Base-by-base conservation (phyloP, 2,113 vertebrate species). In the Rattus rattus region DNA sequence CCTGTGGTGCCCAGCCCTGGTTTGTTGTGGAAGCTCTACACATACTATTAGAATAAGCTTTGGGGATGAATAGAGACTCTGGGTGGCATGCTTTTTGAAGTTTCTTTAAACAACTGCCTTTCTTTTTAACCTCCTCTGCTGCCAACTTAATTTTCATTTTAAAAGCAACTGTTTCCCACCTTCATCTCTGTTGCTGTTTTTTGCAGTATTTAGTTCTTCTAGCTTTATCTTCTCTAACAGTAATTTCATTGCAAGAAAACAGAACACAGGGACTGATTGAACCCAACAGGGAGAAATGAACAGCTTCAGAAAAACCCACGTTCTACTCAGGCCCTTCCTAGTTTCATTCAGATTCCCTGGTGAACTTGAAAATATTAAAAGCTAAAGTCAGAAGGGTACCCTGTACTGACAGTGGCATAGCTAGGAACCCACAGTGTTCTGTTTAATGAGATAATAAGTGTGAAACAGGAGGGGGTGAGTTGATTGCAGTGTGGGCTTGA, bases 1-100 rank as follows among this genome's bases (percentile, higher is more conserved):
- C 90, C 91, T 95, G 67, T 67, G 63, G 75, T 63, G 69, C 76
- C 83, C 36, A 88, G 63, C 81, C 56, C 52, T 73, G 24, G 75
- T 43, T 93, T 96, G 75, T 95, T 52, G 43, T 39, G 65, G 87
- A 95, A 86, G 76, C 76, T 94, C 93, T 65, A 0, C 47, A 49
- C 75, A 90, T 73, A 47, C 73, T 86, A 88, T 88, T 94, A 93
- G 75, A 54, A 89, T 92, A 65, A 70, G 9, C 67, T 97, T 56
- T 56, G 39, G 80, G 67, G 61, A 75, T 28, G 39, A 77, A 83
- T 92, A 77, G 6, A 24, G 28, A 28, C 28, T 94, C 36, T 52
- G 28, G 72, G 49, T 54, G 7, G 47, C 54, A 8, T 2, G 7
- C 39, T 80, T 94, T 69, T 89, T 12, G 0, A 93, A 20, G 69